Conservation (phyloP, 2,888 invertebrate genomes). For the Sylvicola cinctus region DNA sequence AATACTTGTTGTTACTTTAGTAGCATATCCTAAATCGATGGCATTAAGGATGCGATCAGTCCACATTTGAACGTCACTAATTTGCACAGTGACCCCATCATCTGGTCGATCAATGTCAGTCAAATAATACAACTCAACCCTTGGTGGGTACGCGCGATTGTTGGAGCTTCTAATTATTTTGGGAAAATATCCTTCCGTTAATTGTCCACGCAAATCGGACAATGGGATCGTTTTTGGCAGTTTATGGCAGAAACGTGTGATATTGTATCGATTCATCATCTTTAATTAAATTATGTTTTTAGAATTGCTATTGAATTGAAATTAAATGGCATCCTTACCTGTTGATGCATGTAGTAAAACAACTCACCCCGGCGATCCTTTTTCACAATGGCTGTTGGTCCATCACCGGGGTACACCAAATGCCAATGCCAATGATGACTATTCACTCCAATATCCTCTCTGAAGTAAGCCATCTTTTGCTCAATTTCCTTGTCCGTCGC, state of each 20-base stretch:
- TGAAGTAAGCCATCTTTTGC: conserved; percentile 54
- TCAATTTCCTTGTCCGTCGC: conserved; percentile 46
- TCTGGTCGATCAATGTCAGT: conserved; percentile 43
- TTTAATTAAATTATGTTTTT: conserved; percentile 3
- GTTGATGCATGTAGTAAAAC: conserved; percentile 59
- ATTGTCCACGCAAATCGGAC: conserved; percentile 40
- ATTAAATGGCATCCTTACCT: conserved; percentile 9
- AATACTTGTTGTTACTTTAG: conserved; percentile 25
- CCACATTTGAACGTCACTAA: conserved; percentile 50
- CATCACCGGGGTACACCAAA: conserved; percentile 50
- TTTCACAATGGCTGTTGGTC: conserved; percentile 35
- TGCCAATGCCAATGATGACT: conserved; percentile 79
- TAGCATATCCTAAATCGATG: conserved; percentile 45
- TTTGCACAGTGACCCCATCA: conserved; percentile 29
- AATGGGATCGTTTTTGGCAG: conserved; percentile 12
- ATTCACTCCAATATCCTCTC: conserved; percentile 60
- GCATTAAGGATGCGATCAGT: conserved; percentile 51
- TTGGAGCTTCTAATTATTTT: conserved; percentile 47
- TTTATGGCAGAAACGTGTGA: conserved; percentile 16
- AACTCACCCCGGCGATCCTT: conserved; percentile 62
- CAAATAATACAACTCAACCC: conserved; percentile 36
- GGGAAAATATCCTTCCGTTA: conserved; percentile 62
- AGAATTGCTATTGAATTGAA: background rate
- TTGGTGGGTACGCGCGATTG: conserved; percentile 52
- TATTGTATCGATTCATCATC: conserved; percentile 14